Conservation (phyloP, 2,888 invertebrate species). For the Drosophila maculinotata region DNA sequence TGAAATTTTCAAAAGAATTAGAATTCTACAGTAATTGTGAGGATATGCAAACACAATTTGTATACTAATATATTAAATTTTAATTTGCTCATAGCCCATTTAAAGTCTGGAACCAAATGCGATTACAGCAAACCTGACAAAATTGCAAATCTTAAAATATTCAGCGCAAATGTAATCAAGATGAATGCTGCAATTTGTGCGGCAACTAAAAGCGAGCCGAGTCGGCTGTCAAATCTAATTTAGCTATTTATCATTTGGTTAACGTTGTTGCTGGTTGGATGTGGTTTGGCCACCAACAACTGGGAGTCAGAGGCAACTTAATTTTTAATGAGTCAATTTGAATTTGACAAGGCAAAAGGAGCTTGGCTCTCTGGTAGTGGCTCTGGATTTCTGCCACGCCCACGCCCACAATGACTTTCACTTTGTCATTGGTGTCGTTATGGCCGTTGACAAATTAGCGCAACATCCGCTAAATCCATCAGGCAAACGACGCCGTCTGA, state of each 20-base stretch:
- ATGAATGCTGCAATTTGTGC: conserved; percentile 77
- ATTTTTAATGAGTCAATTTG: conserved; percentile 81
- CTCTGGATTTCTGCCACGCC: conserved; percentile 10
- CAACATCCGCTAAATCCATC: conserved; percentile 74
- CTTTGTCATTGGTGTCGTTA: conserved; percentile 62
- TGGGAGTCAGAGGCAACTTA: conserved; percentile 63
- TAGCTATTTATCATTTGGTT: conserved; percentile 80
- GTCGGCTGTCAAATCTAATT: conserved; percentile 77
- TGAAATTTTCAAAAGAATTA: neutral
- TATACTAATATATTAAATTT: neutral
- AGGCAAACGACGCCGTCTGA: conserved; percentile 32
- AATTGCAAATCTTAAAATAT: conserved; percentile 51
- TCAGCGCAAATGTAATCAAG: conserved; percentile 73
- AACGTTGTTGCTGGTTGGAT: conserved; percentile 58
- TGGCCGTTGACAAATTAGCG: conserved; percentile 77
- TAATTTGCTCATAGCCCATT: neutral
- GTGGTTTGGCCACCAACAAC: conserved; percentile 31
- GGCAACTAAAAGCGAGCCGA: conserved; percentile 37
- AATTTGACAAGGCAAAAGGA: conserved; percentile 75
- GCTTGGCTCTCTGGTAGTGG: conserved; percentile 8
- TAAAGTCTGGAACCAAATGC: conserved; percentile 15
- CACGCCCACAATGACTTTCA: conserved; percentile 69
- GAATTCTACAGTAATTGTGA: neutral
- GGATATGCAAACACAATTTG: neutral
- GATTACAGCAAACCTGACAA: conserved; percentile 29